A percentile compares a stretch with the other conserved stretches of the same genome.
phyloP scores from a whole-genome alignment of 2,113 vertebrate genomes.

The Clupea harengus region DNA sequence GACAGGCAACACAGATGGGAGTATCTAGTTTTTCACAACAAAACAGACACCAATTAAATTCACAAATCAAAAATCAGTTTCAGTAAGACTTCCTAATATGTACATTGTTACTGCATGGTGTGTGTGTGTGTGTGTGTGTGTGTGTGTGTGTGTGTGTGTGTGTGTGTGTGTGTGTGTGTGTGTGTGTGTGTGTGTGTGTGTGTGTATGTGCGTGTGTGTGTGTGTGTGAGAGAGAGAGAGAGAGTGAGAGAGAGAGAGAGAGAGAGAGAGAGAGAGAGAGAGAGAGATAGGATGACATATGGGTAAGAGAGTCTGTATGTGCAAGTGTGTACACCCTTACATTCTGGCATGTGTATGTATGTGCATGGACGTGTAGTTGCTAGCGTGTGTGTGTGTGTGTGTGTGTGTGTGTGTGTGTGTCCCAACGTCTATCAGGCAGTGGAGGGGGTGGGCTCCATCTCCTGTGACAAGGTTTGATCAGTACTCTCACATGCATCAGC shows the following conservation, averaged over 20 bases:
- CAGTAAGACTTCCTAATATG: background rate
- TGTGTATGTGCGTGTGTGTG: background rate
- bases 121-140: constrained; percentile 12
- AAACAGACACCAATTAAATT: background rate
- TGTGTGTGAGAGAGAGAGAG: background rate
- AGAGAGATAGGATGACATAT: background rate
- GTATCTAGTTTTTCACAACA: background rate
- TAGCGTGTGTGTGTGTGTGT: background rate
- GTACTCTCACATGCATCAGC: constrained; percentile 59
- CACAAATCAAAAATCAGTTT: background rate
- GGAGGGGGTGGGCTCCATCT: constrained; percentile 42
- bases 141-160: background rate
- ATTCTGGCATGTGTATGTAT: background rate
- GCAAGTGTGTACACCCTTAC: background rate
- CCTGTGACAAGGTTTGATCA: constrained; percentile 68
- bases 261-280: background rate
- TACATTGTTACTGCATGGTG: background rate
- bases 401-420: background rate
- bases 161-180: no score
- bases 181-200: no score
- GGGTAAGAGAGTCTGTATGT: background rate
- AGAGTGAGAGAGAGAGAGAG: background rate
- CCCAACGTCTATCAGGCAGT: constrained; percentile 47
- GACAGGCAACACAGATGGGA: background rate
- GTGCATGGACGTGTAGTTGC: background rate